phyloP scores from a whole-genome alignment of 2,797 vertebrate species.

The Pangasius macronema region DNA sequence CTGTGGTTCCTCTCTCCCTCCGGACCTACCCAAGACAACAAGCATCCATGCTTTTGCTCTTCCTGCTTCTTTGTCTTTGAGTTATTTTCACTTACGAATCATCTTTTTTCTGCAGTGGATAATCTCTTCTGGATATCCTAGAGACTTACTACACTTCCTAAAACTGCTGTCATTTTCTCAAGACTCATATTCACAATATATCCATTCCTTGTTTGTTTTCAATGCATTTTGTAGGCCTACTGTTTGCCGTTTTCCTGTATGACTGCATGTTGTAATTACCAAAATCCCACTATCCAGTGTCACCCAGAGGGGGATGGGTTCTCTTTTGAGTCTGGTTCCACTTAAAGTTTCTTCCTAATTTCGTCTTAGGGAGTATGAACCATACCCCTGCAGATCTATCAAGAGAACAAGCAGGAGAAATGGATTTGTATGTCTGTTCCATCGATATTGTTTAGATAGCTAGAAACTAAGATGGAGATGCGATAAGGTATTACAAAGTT shows the following conservation, averaged over 20 bases:
- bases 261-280: conserved; percentile 4
- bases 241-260: neutral
- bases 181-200: neutral
- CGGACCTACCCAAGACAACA: neutral
- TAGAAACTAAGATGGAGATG: neutral
- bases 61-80: neutral
- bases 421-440: too few relatives aligned
- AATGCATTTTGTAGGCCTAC: neutral
- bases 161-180: neutral
- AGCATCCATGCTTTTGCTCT: neutral
- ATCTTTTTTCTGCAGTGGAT: neutral
- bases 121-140: neutral
- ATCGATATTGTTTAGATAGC: neutral
- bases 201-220: neutral
- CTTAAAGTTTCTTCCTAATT: neutral
- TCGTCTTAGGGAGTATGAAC: too few relatives aligned
- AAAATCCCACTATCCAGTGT: neutral
- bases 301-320: neutral
- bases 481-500: neutral
- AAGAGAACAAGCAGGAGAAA: neutral
- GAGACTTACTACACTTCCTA: neutral
- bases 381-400: neutral
- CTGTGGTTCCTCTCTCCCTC: neutral
- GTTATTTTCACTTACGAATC: conserved; percentile 3
- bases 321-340: neutral